Evolutionary conservation across 2,888 invertebrate genomes (phyloP), one percentile per base, ranked within the genome.

Genomic region (Zhengitettix transpicula): DNA sequence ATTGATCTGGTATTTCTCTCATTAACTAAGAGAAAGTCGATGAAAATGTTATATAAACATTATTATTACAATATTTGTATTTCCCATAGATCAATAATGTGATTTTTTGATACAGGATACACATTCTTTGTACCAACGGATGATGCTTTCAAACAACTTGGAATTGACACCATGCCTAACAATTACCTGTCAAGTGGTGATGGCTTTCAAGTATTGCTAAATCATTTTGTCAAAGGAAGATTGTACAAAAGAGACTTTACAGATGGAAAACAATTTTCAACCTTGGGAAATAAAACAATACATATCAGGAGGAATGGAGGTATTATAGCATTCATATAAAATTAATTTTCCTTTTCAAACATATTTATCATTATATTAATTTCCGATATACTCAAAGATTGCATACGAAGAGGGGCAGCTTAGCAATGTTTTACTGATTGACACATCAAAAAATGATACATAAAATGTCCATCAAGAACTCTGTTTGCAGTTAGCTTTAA

Each of bases 111-210:
- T 66, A 10, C 62, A 69, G 81, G 80, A 62, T 82, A 82, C 69
- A 85, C 85, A 1, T 80, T 85, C 68, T 83, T 85, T 70, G 85
- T 84, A 56, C 85, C 85, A 10, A 80, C 77, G 10, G 83, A 85
- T 70, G 76, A 75, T 44, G 85, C 84, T 1, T 84, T 85, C 68
- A 77, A 79, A 65, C 74, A 77, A 64, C 69, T 81, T n/a, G 81
- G 82, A 12, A 74, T 80, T 62, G 78, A 78, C 66, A 72, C 74
- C 64, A 76, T 80, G 67, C 77, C 80, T 11, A 81, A 81, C 66
- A 78, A 80, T 69, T 73, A 74, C 63, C 67, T 81, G 69, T 78
- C 78, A 10, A 78, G 77, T 17, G 77, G 77, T 44, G 77, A 78
- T 53, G 81, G 81, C 28, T 70, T 81, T 40, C 76, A 80, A 65